Conservation (phyloP, 1,140 invertebrate species). For the Zaprionus tsacasi region DNA sequence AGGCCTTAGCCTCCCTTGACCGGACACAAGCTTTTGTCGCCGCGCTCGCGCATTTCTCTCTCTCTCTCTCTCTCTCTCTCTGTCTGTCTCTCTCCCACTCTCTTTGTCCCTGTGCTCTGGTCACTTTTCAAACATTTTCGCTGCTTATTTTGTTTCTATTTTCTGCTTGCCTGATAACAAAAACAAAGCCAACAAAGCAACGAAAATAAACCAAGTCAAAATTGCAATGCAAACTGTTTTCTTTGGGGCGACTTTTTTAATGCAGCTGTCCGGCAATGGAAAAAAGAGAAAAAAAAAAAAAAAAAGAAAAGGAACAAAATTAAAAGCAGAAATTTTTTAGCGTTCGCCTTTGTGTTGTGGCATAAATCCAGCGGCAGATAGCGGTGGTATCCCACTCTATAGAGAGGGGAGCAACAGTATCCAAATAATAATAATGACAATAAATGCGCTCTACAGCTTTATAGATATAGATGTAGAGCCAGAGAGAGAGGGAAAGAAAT, state of each 20-base stretch:
- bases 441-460: slow-evolving; percentile 53
- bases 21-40: slow-evolving; percentile 50
- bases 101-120: slow-evolving; percentile 41
- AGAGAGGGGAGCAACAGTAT: slow-evolving; percentile 50
- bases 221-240: slow-evolving; percentile 81
- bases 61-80: background rate
- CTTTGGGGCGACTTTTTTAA: slow-evolving; percentile 76
- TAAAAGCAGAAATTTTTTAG: slow-evolving; percentile 56
- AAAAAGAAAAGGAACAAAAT: slow-evolving; percentile 43
- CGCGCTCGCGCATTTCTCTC: background rate
- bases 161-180: slow-evolving; percentile 66
- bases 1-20: slow-evolving; percentile 6
- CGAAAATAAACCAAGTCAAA: slow-evolving; percentile 64
- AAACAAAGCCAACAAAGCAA: slow-evolving; percentile 61
- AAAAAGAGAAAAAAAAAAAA: slow-evolving; percentile 51
- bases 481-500: background rate
- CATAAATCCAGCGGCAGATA: slow-evolving; percentile 76
- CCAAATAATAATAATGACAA: slow-evolving; percentile 81
- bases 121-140: slow-evolving; percentile 52
- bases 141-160: slow-evolving; percentile 47
- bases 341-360: slow-evolving; percentile 66
- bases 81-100: too few relatives aligned
- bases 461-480: background rate
- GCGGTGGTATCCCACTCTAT: slow-evolving; percentile 10
- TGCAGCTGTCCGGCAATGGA: slow-evolving; percentile 65